Evolutionary conservation across 2,888 invertebrate genomes (phyloP).

Genomic region (Dryobota labecula): DNA sequence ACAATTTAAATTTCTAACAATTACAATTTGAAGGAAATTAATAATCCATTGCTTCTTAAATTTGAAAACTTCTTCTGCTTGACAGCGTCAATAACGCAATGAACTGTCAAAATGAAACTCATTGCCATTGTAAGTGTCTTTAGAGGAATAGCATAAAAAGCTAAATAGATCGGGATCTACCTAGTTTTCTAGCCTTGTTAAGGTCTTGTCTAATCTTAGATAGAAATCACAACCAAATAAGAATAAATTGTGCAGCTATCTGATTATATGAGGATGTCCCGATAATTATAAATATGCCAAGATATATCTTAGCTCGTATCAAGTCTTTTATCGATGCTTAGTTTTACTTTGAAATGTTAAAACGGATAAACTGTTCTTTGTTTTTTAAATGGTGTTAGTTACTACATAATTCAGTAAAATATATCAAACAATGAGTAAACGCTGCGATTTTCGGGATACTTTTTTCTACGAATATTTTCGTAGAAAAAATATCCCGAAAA

Average conservation of each 20-base stretch:
- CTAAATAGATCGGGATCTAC: background rate
- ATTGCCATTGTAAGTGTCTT: no score
- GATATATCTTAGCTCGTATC: conserved; percentile 14
- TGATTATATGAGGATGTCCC: conserved; percentile 7
- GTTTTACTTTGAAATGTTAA: background rate
- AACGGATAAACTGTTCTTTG: background rate
- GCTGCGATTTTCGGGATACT: background rate
- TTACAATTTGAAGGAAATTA: background rate
- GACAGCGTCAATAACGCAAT: background rate
- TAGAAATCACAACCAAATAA: conserved; percentile 21
- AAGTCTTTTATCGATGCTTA: background rate
- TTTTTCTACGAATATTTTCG: background rate
- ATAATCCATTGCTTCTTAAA: background rate
- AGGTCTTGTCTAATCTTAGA: conserved; percentile 3
- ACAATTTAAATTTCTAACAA: no score
- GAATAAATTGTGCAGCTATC: conserved; percentile 35
- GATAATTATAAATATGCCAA: conserved; percentile 15
- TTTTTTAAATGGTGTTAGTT: background rate
- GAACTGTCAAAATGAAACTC: background rate
- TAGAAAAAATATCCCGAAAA: conserved; percentile 8
- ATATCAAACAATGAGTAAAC: background rate
- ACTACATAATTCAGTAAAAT: background rate
- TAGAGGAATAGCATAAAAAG: no score
- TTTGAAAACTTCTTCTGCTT: background rate
- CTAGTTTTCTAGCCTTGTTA: background rate